Conservation (phyloP, 2,113 vertebrate genomes). For the Canis aureus region DNA sequence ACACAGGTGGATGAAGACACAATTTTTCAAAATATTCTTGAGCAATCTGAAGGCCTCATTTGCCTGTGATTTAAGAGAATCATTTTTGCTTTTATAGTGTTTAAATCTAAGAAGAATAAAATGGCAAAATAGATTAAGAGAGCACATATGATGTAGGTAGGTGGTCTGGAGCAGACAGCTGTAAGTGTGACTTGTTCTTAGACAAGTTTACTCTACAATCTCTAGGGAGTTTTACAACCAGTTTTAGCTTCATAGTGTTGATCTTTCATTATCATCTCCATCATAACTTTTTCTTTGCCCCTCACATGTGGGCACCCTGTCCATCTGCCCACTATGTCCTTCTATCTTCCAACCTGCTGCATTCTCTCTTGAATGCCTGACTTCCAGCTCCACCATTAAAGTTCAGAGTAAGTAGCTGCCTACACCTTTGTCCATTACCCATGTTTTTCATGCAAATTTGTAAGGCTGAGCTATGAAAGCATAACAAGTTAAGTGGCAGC, state of each 20-base stretch:
- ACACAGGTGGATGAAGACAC: not conserved
- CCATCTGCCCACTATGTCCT: not conserved
- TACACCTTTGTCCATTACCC: not conserved
- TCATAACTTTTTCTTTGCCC: too few relatives aligned
- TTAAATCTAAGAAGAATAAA: slow-evolving; percentile 23
- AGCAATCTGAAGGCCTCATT: not conserved
- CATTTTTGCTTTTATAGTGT: not conserved
- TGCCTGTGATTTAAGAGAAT: not conserved
- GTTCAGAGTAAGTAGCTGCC: not conserved
- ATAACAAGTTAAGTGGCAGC: not conserved
- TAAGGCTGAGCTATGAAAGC: not conserved
- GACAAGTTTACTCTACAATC: not conserved
- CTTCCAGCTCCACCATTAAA: not conserved
- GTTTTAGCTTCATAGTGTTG: not conserved
- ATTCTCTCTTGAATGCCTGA: not conserved
- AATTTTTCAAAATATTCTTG: slow-evolving; percentile 27
- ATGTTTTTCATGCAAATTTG: not conserved
- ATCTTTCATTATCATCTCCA: not conserved
- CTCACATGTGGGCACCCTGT: too few relatives aligned
- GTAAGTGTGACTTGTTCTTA: not conserved
- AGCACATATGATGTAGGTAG: not conserved
- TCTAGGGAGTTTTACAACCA: not conserved
- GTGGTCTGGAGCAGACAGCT: not conserved
- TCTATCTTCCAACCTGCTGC: not conserved
- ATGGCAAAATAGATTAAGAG: not conserved